Conservation (phyloP, 2,888 invertebrate species). For the Physocephala rufipes region DNA sequence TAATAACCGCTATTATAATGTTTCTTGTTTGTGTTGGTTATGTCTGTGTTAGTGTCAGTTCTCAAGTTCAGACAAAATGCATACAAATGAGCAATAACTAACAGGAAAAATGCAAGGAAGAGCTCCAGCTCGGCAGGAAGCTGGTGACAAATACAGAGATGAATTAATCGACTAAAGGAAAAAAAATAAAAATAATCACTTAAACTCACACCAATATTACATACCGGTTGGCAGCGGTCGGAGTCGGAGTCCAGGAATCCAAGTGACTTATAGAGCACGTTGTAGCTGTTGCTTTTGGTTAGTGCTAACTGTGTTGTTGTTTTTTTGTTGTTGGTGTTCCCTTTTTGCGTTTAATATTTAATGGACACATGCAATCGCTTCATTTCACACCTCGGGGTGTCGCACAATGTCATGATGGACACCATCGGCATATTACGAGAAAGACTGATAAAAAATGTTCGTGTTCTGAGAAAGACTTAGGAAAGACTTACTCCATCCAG, state of each 20-base stretch:
- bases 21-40: constrained; percentile 15
- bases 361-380: constrained; percentile 22
- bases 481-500: too few relatives aligned
- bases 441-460: constrained; percentile 3
- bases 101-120: not conserved
- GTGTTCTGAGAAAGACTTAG: too few relatives aligned
- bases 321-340: constrained; percentile 16
- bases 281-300: not conserved
- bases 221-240: constrained; percentile 3
- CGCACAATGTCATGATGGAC: constrained; percentile 2
- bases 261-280: not conserved
- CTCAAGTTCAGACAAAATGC: not conserved
- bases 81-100: not conserved
- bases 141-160: constrained; percentile 8
- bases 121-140: constrained; percentile 1
- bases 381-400: constrained; percentile 33
- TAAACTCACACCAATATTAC: constrained; percentile 1
- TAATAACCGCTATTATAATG: too few relatives aligned
- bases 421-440: constrained; percentile 2
- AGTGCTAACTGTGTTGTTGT: constrained; percentile 5
- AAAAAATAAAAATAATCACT: constrained; percentile 1
- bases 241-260: not conserved
- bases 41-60: not conserved
- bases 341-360: constrained; percentile 7
- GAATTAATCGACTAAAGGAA: not conserved